A percentile compares a stretch with the other conserved stretches of the same genome.
Conservation (phyloP, 1,140 invertebrate species). For the Drosophila parabipectinata region DNA sequence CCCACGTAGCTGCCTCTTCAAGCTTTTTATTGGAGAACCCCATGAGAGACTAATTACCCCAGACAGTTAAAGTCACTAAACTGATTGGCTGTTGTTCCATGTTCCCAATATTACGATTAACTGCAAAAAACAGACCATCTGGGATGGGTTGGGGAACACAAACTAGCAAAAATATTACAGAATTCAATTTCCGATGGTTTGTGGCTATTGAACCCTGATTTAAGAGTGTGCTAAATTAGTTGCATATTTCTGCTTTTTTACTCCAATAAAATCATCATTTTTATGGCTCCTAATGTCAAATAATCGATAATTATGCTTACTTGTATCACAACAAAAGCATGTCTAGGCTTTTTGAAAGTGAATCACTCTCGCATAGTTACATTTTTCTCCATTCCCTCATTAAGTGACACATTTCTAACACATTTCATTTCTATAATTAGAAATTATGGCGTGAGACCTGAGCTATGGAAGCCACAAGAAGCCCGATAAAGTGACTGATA, state of each 20-base stretch:
- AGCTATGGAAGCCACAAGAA: neutral
- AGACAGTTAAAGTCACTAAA: too few relatives aligned
- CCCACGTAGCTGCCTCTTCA: neutral
- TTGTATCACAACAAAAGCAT: too few relatives aligned
- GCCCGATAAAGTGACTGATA: slow-evolving; percentile 16
- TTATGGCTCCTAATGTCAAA: neutral
- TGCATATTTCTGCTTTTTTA: slow-evolving; percentile 3
- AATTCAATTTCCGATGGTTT: slow-evolving; percentile 20
- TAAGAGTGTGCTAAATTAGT: neutral
- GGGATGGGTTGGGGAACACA: too few relatives aligned
- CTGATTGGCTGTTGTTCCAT: neutral
- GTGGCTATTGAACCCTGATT: neutral
- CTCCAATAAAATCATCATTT: neutral
- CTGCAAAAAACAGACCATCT: too few relatives aligned
- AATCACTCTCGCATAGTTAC: slow-evolving; percentile 12
- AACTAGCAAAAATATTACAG: too few relatives aligned
- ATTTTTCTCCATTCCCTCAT: slow-evolving; percentile 1
- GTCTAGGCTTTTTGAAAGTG: neutral
- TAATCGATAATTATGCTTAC: too few relatives aligned
- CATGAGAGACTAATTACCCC: neutral
- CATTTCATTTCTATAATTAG: slow-evolving; percentile 40
- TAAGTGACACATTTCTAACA: slow-evolving; percentile 18
- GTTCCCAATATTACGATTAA: neutral
- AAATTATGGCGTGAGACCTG: slow-evolving; percentile 25
- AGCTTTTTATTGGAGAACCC: slow-evolving; percentile 36